These are phyloP conservation scores for Zaprionus taronus DNA, from an alignment of 1,140 invertebrate species.

Conservation along the genomic window DNA sequence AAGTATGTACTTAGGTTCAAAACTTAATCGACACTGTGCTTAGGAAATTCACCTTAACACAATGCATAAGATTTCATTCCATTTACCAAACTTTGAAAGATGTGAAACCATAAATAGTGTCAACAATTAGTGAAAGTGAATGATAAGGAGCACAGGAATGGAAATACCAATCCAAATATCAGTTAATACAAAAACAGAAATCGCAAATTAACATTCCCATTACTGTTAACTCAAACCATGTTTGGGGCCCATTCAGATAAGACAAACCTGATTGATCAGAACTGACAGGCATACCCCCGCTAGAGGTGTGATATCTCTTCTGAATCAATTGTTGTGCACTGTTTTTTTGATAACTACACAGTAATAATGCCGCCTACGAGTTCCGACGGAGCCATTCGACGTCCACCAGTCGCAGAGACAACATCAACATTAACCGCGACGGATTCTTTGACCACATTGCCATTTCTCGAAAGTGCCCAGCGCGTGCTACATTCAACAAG, in stretches of 20 bases:
- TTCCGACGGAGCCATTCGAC: conserved; percentile 17
- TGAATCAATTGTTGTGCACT: neutral
- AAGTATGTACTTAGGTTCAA: neutral
- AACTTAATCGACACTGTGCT: neutral
- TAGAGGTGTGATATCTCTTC: conserved; percentile 3
- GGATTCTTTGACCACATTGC: conserved; percentile 2
- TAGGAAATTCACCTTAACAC: neutral
- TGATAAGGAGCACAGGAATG: neutral
- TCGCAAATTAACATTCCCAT: neutral
- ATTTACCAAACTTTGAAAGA: neutral
- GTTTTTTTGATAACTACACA: neutral
- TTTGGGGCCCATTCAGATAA: neutral
- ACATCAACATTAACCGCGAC: conserved; percentile 14
- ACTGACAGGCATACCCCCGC: neutral
- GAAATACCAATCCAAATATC: neutral
- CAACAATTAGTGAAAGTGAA: neutral
- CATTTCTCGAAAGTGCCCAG: conserved; percentile 8
- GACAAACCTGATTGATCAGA: neutral
- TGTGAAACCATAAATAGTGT: neutral
- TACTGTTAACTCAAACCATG: neutral
- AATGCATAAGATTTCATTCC: neutral
- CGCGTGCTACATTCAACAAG: conserved; percentile 38
- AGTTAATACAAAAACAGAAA: neutral
- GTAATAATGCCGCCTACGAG: conserved; percentile 9
- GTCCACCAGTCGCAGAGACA: conserved; percentile 13